Conservation (phyloP, 2,113 vertebrate species). For the Benitochromis conjunctus region DNA sequence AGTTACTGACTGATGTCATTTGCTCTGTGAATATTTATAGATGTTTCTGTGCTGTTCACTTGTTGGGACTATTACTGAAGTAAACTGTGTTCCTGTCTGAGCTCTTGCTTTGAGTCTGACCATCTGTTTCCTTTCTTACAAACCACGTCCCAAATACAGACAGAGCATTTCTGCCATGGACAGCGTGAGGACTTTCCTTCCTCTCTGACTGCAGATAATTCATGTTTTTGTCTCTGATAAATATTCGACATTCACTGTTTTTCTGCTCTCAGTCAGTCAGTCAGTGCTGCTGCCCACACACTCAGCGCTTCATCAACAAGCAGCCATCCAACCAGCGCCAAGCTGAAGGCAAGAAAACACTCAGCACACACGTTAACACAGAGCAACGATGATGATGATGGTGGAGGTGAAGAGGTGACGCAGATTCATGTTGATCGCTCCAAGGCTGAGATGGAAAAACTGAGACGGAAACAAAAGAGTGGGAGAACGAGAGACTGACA, state of each 20-base stretch:
- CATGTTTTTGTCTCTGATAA: neutral
- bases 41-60: neutral
- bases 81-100: neutral
- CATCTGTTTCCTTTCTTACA: neutral
- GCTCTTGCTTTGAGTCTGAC: neutral
- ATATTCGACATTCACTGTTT: neutral
- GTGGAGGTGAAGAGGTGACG: conserved; percentile 36
- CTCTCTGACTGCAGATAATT: neutral
- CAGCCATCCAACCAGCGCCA: neutral
- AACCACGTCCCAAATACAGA: neutral
- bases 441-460: conserved; percentile 12
- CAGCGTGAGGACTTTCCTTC: neutral
- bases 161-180: neutral
- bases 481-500: neutral
- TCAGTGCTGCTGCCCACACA: conserved; percentile 27
- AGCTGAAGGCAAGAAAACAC: neutral
- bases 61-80: neutral
- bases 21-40: neutral
- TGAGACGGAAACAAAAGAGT: neutral
- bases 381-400: neutral
- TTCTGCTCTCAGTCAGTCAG: neutral
- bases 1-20: neutral
- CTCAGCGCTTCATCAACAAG: neutral
- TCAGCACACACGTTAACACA: neutral
- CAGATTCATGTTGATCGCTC: conserved; percentile 15